Base-by-base conservation (phyloP, 2,797 vertebrate genomes). In the Synanceia verrucosa region DNA sequence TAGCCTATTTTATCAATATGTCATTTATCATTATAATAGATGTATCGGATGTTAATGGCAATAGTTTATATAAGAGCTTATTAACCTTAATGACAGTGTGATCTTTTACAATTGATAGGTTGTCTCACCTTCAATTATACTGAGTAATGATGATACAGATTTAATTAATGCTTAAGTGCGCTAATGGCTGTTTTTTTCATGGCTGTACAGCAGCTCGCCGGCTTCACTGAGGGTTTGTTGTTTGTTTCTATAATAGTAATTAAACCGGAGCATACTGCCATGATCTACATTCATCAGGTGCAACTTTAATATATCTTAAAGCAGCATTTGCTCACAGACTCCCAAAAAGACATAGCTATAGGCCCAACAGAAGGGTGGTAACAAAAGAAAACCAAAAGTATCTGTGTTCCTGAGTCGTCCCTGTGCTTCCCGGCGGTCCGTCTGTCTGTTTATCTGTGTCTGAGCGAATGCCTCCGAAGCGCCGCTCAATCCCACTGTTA, bases 31-130 rank as follows among this genome's bases (percentile, higher is more conserved):
- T 87, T 69, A 79, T 86, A 86, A 91, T 83, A 72, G 78, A 92
- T 91, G 80, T 74, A 84, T 83, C 70, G 65, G 70, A 76, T 83
- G 83, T 77, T 93, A 92, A 93, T 91, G 90, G 63, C 52, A 72
- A 80, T 85, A 81, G 86, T 90, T 92, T 88, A 86, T 92, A 89
- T 92, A 91, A 80, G 82, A 86, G 86, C 86, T 88, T 91, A 91
- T 93, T 93, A 92, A 91, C 85, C 91, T 90, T 91, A 91, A 91
- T 89, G 90, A 90, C 90, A 85, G 86, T 81, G 88, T 90, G 88
- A 92, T 88, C 87, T 89, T 90, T 91, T 90, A 89, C 72, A 85
- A 88, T 81, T 90, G 85, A 93, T 90, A 67, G 87, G 79, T 85
- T 84, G 87, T 90, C 87, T 89, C 85, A 76, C 76, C 86, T 91